A percentile compares a stretch with the other conserved stretches of the same genome.
phyloP scores from a whole-genome alignment of 2,888 invertebrate genomes.

The Melieria picta region DNA sequence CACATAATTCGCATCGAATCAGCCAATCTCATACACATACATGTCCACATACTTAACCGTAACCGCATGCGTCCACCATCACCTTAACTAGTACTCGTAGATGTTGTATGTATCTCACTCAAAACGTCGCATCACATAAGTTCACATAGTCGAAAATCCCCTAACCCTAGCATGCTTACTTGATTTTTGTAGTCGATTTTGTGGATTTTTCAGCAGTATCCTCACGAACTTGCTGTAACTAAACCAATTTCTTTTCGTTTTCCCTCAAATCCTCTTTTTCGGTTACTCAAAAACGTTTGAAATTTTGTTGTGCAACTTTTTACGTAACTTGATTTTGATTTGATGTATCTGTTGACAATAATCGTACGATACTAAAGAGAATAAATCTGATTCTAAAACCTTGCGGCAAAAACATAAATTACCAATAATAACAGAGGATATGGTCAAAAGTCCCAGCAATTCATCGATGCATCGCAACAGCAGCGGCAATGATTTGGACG shows the following conservation, averaged over 20 bases:
- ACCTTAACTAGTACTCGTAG: no score
- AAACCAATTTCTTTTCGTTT: slow-evolving; percentile 5
- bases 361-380: slow-evolving; percentile 52
- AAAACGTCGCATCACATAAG: no score
- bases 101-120: no score
- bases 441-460: slow-evolving; percentile 84
- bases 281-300: slow-evolving; percentile 29
- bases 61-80: no score
- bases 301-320: slow-evolving; percentile 38
- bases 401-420: slow-evolving; percentile 44
- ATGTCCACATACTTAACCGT: no score
- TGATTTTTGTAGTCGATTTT: no score
- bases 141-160: no score
- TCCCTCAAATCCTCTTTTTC: not conserved
- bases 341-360: slow-evolving; percentile 2
- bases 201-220: not conserved
- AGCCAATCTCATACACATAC: no score
- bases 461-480: slow-evolving; percentile 83
- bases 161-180: no score
- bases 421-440: slow-evolving; percentile 67
- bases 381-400: slow-evolving; percentile 58
- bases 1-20: no score
- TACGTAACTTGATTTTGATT: slow-evolving; percentile 42
- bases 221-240: not conserved
- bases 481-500: slow-evolving; percentile 73